phyloP scores from a whole-genome alignment of 2,888 invertebrate species.

The Athalia circularis region DNA sequence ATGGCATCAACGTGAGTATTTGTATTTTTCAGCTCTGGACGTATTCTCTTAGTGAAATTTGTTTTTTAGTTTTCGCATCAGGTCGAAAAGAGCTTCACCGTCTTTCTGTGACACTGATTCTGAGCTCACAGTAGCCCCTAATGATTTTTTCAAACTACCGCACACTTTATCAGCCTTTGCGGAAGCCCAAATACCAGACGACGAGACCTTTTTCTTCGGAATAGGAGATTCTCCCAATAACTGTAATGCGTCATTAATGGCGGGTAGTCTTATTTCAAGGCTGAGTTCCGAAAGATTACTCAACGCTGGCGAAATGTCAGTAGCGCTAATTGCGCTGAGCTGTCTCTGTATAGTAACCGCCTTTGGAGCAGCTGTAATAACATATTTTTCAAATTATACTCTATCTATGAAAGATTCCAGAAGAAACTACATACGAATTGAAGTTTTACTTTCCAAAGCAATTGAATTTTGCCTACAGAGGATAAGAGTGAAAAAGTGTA shows the following conservation, averaged over 20 bases:
- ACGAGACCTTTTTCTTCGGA: background rate
- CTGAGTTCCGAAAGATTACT: background rate
- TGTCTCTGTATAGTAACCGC: too few species aligned
- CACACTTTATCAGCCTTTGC: background rate
- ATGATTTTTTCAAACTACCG: background rate
- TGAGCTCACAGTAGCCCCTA: background rate
- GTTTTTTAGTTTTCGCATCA: slow-evolving; percentile 32
- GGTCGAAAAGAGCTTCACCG: background rate
- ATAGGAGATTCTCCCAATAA: background rate
- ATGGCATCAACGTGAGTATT: slow-evolving; percentile 50
- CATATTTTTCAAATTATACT: too few species aligned
- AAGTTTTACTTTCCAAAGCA: too few species aligned
- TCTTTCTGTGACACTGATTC: background rate
- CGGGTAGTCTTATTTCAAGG: background rate
- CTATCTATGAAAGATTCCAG: too few species aligned
- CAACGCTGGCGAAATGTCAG: background rate
- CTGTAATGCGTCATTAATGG: background rate
- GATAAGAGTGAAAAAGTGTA: too few species aligned
- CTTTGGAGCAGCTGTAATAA: too few species aligned
- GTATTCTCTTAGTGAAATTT: slow-evolving; percentile 47
- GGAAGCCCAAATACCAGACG: background rate
- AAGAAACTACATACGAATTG: too few species aligned
- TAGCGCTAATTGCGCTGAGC: background rate
- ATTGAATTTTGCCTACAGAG: too few species aligned
- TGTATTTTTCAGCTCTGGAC: slow-evolving; percentile 46